Evolutionary conservation across 2,113 vertebrate genomes (phyloP).

Genomic region (Melanerpes aurifrons): DNA sequence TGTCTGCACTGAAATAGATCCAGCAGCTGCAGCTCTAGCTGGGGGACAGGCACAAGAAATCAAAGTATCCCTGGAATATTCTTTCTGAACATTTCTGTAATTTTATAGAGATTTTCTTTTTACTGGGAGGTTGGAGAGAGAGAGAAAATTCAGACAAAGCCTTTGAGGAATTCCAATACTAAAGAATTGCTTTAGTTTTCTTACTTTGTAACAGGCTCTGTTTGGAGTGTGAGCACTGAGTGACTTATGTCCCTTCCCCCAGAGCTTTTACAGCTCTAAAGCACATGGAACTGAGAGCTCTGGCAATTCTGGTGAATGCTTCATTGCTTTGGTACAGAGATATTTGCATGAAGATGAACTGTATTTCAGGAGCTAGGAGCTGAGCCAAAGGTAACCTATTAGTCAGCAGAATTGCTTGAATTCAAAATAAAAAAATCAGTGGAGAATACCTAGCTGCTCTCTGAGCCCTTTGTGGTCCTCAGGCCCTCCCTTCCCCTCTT

Average conservation of each 20-base stretch:
- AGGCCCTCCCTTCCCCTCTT: not conserved
- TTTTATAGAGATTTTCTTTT: conserved; percentile 13
- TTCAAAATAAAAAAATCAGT: not conserved
- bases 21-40: not conserved
- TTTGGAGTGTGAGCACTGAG: not conserved
- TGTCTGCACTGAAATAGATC: conserved; percentile 12
- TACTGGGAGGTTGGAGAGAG: not conserved
- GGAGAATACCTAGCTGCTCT: not conserved
- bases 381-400: not conserved
- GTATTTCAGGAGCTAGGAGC: not conserved
- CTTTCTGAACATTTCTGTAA: conserved; percentile 7
- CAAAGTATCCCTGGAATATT: fast-evolving
- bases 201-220: not conserved
- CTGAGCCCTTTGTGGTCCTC: not conserved
- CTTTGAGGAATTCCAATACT: not conserved
- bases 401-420: not conserved
- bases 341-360: not conserved
- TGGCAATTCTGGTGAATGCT: not conserved
- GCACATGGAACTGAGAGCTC: not conserved
- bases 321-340: not conserved
- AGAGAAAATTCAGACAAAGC: not conserved
- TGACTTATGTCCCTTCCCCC: not conserved
- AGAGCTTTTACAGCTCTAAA: not conserved
- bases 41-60: not conserved
- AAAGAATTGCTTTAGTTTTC: not conserved